Evolutionary conservation across 2,797 vertebrate species (phyloP).

Genomic region (Lagocephalus sceleratus): DNA sequence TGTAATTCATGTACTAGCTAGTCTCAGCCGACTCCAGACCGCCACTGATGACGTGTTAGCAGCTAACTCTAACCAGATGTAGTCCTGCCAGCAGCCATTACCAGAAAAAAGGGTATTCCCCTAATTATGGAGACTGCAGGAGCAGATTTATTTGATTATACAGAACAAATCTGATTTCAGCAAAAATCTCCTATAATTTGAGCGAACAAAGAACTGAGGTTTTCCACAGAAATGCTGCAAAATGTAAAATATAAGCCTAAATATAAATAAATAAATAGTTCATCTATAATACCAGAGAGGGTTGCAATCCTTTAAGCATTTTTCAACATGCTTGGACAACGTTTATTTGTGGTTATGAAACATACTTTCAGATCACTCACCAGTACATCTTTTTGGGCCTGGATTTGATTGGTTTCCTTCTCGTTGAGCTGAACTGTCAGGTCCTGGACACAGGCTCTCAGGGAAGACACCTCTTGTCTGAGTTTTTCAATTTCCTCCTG

Average conservation of each 20-base stretch:
- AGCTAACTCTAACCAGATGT: conserved; percentile 68
- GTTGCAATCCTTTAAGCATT: neutral
- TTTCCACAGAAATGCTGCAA: no score
- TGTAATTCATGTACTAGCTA: conserved; percentile 24
- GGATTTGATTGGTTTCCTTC: conserved; percentile 50
- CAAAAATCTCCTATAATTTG: neutral
- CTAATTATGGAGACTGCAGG: neutral
- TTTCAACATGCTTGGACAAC: neutral
- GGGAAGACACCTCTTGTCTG: conserved; percentile 59
- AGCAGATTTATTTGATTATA: conserved; percentile 2
- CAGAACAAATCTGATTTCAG: neutral
- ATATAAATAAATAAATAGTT: no score
- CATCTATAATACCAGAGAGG: no score
- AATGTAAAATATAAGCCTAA: no score
- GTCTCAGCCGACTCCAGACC: conserved; percentile 26
- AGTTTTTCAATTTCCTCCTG: conserved; percentile 75
- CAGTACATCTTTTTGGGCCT: conserved; percentile 74
- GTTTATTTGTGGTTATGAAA: neutral
- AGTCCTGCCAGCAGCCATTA: conserved; percentile 4
- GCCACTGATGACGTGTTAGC: conserved; percentile 33
- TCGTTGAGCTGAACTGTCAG: conserved; percentile 62
- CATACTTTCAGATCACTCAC: conserved; percentile 53
- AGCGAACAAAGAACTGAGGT: neutral
- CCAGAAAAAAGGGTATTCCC: conserved; percentile 13
- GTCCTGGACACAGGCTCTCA: conserved; percentile 57